Evolutionary conservation across 2,797 vertebrate species (phyloP), one percentile per base, ranked within the genome.

Genomic region (Petrocephalus schoutedeni): DNA sequence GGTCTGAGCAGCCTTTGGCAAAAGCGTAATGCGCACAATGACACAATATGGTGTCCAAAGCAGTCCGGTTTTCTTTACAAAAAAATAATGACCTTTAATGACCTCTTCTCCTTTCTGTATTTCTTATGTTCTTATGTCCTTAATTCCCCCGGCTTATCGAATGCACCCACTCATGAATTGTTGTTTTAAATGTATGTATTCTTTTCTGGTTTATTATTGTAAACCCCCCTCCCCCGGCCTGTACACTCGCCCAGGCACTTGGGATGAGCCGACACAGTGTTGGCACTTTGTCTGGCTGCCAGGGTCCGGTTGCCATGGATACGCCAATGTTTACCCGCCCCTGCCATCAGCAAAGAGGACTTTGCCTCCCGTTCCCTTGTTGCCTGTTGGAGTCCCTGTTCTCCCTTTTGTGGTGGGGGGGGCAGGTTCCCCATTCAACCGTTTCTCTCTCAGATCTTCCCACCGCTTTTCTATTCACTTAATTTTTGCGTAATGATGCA

Each of bases 241-340:
- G 49, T 56, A 85, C 21, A 28, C 32, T 85, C 23, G 14, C 53
- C 2, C 12, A 56, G n/a, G 8, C 23, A 56, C 49, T 53, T 54
- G 0, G 2, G 67, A 23, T 84, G 51, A 84, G n/a, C 54, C 14
- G 8, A 49, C n/a, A 2, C 71, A 1, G 71, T 45, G 91, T 91
- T 90, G 90, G 89, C 89, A 92, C 88, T 6, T 71, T 89, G 36
- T 91, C 91, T 87, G 90, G 88, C 86, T 88, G 92, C 92, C 93
- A 82, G 88, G 90, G 64, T 88, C 88, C 3, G 7, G 94, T 94
- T 93, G 90, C 92, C 92, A 93, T 92, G 93, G 92, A 90, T 90
- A 89, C 90, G 0, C 59, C 57, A 32, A 28, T 94, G 93, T 94
- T 94, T 93, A 91, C 91, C 91, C 89, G 59, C 90, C 45, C 88